Evolutionary conservation across 2,113 vertebrate species (phyloP).

Genomic region (Macrotis lagotis): DNA sequence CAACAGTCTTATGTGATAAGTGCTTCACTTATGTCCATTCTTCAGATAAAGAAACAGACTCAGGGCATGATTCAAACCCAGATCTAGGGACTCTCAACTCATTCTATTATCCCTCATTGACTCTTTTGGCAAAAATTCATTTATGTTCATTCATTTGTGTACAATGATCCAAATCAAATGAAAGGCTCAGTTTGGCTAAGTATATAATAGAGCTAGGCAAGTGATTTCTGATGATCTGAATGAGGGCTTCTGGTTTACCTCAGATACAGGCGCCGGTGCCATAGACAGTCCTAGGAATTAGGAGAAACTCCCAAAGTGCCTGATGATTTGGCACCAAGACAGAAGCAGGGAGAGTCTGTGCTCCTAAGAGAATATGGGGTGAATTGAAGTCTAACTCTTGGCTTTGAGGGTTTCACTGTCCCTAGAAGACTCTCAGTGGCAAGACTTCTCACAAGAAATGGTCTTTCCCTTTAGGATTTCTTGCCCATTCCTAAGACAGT

Average conservation of each 20-base stretch:
- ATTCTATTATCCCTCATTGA: neutral
- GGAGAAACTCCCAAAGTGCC: neutral
- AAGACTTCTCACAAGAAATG: neutral
- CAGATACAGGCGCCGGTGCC: neutral
- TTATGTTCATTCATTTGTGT: neutral
- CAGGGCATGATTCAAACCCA: neutral
- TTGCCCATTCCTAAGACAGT: neutral
- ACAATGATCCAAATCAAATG: neutral
- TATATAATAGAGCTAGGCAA: neutral
- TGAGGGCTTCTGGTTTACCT: neutral
- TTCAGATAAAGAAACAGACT: neutral
- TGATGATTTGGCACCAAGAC: neutral
- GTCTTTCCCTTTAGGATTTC: neutral
- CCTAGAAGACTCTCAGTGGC: neutral
- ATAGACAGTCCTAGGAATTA: neutral
- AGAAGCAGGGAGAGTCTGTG: neutral
- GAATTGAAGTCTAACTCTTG: neutral
- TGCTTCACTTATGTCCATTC: neutral
- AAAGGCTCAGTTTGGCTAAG: neutral
- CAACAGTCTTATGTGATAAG: neutral
- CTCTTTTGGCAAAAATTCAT: neutral
- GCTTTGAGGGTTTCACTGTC: slow-evolving; percentile 7
- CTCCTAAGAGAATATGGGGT: neutral
- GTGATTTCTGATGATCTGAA: neutral
- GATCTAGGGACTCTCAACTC: neutral